phyloP scores from a whole-genome alignment of 1,140 invertebrate species.

The Eurosta solidaginis region DNA sequence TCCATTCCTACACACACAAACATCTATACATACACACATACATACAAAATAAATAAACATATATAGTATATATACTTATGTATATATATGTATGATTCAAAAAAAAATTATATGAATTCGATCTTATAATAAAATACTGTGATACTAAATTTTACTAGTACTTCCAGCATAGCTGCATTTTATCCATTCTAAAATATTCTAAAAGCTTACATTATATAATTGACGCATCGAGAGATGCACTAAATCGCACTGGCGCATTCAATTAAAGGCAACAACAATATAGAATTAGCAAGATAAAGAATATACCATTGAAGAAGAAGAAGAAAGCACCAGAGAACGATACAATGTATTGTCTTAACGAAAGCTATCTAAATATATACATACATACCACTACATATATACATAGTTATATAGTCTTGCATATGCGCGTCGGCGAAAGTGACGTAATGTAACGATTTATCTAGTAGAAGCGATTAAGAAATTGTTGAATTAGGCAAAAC shows the following conservation, averaged over 20 bases:
- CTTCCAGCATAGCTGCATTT: slow-evolving; percentile 61
- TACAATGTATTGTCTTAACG: not conserved
- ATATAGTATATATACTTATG: not conserved
- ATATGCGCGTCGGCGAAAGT: not conserved
- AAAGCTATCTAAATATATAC: not conserved
- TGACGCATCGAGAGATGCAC: not conserved
- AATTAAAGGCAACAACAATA: not conserved
- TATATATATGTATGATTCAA: slow-evolving; percentile 5
- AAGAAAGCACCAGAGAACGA: not conserved
- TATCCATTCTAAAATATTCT: slow-evolving; percentile 61
- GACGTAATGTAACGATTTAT: slow-evolving; percentile 15
- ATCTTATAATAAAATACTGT: slow-evolving; percentile 61
- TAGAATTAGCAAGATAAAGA: not conserved
- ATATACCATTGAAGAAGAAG: not conserved
- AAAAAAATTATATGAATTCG: slow-evolving; percentile 46
- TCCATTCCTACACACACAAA: not conserved
- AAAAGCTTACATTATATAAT: slow-evolving; percentile 37
- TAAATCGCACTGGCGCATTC: slow-evolving; percentile 8
- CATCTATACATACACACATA: not conserved
- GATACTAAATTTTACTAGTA: slow-evolving; percentile 61
- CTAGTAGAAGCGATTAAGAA: slow-evolving; percentile 2
- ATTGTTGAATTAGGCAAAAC: slow-evolving; percentile 23
- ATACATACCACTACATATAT: too few relatives aligned
- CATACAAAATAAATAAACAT: slow-evolving; percentile 33
- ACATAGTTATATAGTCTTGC: not conserved